Conservation (phyloP, 1,140 invertebrate species). For the Drosophila novamexicana region DNA sequence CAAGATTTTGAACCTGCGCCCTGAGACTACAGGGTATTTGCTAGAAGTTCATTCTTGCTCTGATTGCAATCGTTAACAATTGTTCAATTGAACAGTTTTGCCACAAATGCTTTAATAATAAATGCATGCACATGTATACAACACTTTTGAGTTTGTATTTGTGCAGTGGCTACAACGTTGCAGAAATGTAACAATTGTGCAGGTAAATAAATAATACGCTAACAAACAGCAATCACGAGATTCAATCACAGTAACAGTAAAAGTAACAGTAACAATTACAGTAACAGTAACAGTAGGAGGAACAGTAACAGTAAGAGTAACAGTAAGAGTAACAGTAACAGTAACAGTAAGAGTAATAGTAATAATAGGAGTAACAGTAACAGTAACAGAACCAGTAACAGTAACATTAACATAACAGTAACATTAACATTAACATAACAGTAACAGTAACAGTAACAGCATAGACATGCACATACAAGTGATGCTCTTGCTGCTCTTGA, state of each 20-base stretch:
- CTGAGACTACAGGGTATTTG: background rate
- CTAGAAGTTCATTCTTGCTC: background rate
- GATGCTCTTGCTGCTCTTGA: too few relatives aligned
- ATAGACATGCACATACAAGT: too few relatives aligned
- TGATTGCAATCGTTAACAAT: constrained; percentile 6
- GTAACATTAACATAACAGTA: background rate
- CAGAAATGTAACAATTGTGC: constrained; percentile 19
- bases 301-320: too few relatives aligned
- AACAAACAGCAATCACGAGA: constrained; percentile 21
- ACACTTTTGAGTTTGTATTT: background rate
- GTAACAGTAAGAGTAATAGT: too few relatives aligned
- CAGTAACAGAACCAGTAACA: background rate
- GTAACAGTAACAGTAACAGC: too few relatives aligned
- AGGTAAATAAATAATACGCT: constrained; percentile 37
- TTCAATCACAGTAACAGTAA: background rate
- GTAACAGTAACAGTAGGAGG: background rate
- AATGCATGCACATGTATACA: background rate
- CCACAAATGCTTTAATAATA: constrained; percentile 40
- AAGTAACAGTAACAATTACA: background rate
- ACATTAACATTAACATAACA: too few relatives aligned
- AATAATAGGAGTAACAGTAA: background rate
- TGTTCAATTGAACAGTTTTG: constrained; percentile 16
- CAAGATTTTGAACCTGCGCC: too few relatives aligned
- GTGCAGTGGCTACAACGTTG: background rate
- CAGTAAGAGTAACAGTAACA: too few relatives aligned